Evolutionary conservation across 35 echinoderm and acorn worm species (phyloP), one percentile per base, ranked within the genome.

Genomic region (Ophioderma brevispina): DNA sequence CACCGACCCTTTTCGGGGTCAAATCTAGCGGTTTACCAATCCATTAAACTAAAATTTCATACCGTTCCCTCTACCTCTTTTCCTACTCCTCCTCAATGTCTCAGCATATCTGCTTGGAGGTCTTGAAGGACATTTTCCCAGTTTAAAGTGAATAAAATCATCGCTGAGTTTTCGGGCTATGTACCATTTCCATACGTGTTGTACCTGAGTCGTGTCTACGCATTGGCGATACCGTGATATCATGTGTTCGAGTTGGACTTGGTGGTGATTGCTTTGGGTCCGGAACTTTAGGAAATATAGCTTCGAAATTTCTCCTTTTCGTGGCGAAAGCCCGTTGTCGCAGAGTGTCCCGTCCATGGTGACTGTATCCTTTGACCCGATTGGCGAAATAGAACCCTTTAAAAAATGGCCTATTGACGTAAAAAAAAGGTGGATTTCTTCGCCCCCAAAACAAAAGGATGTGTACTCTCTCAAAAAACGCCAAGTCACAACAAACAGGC

Each of bases 71-170:
- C n/a, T n/a, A 46, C 4, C 41, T 46, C 4, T 8, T 98, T 33
- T 84, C 87, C 81, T 98, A 98, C 84, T 88, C 95, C 82, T 92
- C 93, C 39, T 95, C 96, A 1, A 98, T 84, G 93, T 98, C 55
- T 95, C 93, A 14, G 86, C 90, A 84, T 90, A 86, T 28, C 84
- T 39, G 40, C 84, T 89, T 75, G 84, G 40, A n/a, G 90, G 87
- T 81, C 87, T 64, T 23, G 56, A 43, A 42, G 25, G 31, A 42
- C 37, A 84, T 42, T 36, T 35, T 80, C 83, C 80, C 38, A 90
- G 64, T 93, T 98, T 98, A 40, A 90, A 98, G n/a, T 42, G 32
- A 76, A 98, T 91, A 64, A 92, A 98, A 55, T 98, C 93, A 33
- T 77, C 78, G 38, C 81, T 92, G 28, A 98, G 87, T 42, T 84